phyloP scores from a whole-genome alignment of 2,113 vertebrate species.

The Rhea americana region DNA sequence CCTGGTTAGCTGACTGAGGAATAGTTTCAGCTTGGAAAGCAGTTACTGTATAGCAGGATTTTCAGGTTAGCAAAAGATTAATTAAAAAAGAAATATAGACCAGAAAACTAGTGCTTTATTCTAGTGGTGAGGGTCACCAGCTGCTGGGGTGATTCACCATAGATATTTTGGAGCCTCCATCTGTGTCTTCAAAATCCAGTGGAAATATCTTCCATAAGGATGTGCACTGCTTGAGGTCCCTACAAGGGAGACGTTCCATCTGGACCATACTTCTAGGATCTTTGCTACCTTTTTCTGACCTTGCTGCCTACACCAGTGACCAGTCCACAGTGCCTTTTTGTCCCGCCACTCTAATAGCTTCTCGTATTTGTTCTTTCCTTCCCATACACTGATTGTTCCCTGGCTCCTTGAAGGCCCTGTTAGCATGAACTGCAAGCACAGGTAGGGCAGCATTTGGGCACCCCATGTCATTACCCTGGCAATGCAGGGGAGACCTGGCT shows the following conservation, averaged over 20 bases:
- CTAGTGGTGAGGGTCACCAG: neutral
- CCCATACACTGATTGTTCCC: neutral
- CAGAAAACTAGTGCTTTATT: neutral
- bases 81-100: neutral
- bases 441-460: neutral
- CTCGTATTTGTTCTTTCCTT: neutral
- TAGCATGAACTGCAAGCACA: neutral
- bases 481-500: neutral
- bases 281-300: neutral
- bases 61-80: neutral
- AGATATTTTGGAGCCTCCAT: neutral
- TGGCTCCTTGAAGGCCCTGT: too few species aligned
- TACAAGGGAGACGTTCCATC: neutral
- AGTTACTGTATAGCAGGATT: neutral
- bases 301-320: neutral
- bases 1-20: neutral
- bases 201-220: neutral
- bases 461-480: accelerated
- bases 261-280: neutral
- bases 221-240: neutral
- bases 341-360: neutral
- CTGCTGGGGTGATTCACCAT: neutral
- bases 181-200: neutral
- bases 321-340: too few species aligned
- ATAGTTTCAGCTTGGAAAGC: neutral